Evolutionary conservation across 2,113 vertebrate species (phyloP), one percentile per base, ranked within the genome.

Genomic region (Tachysurus vachellii): DNA sequence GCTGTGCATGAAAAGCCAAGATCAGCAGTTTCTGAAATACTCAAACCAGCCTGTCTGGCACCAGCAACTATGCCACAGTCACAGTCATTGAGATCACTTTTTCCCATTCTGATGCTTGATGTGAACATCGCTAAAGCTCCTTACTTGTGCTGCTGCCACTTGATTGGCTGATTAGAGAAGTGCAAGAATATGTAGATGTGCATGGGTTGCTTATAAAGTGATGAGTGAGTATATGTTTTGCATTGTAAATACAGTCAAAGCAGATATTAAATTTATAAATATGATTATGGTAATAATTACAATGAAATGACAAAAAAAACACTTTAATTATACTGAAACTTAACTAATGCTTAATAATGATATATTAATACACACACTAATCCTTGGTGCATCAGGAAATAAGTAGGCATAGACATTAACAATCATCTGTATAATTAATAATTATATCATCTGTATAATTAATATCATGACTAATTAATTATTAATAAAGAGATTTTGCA

Each of bases 21-120:
- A 71, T 71, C 70, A 71, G 36, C 70, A 71, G 70, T 21, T 71
- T 71, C 68, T 71, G 36, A 71, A 44, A 42, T 71, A 21, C 36
- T 28, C n/a, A 68, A 68, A 68, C 64, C 26, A 68, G 12, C n/a
- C 28, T 31, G 28, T 68, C 64, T 68, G 64, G n/a, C 64, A 28
- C 13, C 64, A 68, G 14, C 12, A 68, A 31, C n/a, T 28, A 64
- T n/a, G 23, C 26, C 61, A 26, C 26, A 9, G 61, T 68, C 64
- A 28, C 64, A 64, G 61, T 64, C 64, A 68, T 11, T 68, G 26
- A 68, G 13, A 16, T 31, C 64, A 14, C 23, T 31, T 16, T 31
- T 2, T 4, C 13, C n/a, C 64, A 68, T 68, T 68, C 64, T 31
- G n/a, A 31, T 68, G n/a, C 28, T 68, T 68, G 64, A 68, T 68